These are phyloP conservation scores for Trichonephila clavata DNA, from an alignment of 1,140 invertebrate species.

Conservation along the genomic window DNA sequence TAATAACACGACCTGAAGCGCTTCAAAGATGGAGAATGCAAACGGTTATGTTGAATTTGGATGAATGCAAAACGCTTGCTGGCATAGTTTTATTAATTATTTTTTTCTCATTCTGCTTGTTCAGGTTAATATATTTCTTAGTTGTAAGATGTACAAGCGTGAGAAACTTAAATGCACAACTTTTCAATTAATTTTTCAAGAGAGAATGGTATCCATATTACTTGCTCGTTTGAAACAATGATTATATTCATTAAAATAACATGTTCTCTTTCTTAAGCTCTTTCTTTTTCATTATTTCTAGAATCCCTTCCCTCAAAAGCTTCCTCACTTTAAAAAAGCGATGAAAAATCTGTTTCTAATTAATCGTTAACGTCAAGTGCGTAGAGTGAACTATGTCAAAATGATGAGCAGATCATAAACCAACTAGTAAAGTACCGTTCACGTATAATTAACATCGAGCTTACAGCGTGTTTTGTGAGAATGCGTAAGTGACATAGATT, in stretches of 20 bases:
- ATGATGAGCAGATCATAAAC: neutral
- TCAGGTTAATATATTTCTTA: neutral
- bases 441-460: neutral
- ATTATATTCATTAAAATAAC: conserved; percentile 3
- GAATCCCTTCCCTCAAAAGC: neutral
- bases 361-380: neutral
- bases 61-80: neutral
- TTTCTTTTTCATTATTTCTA: neutral
- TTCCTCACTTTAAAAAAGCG: neutral
- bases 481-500: neutral
- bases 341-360: conserved; percentile 15
- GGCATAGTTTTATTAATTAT: neutral
- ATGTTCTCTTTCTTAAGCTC: conserved; percentile 10
- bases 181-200: neutral
- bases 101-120: neutral
- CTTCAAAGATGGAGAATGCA: neutral
- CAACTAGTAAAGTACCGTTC: neutral
- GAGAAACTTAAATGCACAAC: conserved; percentile 13
- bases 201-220: neutral
- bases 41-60: neutral
- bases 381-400: neutral
- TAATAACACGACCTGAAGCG: neutral
- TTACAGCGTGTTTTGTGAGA: neutral
- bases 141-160: neutral
- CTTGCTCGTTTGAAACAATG: neutral